Evolutionary conservation across 2,797 vertebrate genomes (phyloP), one percentile per base, ranked within the genome.

Genomic region (Onychomys torridus): DNA sequence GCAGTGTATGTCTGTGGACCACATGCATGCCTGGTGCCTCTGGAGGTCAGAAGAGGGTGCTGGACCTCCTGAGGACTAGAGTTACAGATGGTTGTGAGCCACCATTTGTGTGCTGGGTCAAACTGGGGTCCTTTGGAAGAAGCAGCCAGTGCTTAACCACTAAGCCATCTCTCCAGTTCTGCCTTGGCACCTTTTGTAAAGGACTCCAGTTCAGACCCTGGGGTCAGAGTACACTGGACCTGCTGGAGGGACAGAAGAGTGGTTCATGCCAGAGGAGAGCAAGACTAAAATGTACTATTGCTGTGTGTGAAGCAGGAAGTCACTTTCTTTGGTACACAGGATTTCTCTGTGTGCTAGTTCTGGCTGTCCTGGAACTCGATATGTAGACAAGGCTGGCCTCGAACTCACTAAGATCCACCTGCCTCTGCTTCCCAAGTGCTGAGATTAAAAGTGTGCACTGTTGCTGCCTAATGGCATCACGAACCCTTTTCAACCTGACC

Each of bases 261-360:
- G 49, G 49, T 37, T 23, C 19, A 16, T 81, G 14, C 49, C 83
- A 29, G 77, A 52, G 27, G 59, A 69, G 52, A 43, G 34, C 8
- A 4, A 29, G 32, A 6, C 52, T 1, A 2, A n/a, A 25, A 8
- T 11, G 5, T 7, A 2, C 21, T 11, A 3, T 25, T 19, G 16
- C 34, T 6, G 23, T 32, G 11, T 67, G 49, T 17, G 27, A 23
- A 37, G 52, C 46, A 32, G 59, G 19, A 61, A 32, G 40, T 67
- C 40, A 37, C 8, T 2, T 21, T n/a, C n/a, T n/a, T n/a, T n/a
- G n/a, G n/a, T n/a, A n/a, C 46, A 46, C 46, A 46, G 46, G 6
- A 12, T 52, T 52, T 52, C 49, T 52, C 11, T 52, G 2, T 52
- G 13, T 52, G 14, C 13, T 13, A 52, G 49, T 52, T n/a, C 49